Base-by-base conservation (phyloP, 2,797 vertebrate genomes). In the Oryzias sinensis region DNA sequence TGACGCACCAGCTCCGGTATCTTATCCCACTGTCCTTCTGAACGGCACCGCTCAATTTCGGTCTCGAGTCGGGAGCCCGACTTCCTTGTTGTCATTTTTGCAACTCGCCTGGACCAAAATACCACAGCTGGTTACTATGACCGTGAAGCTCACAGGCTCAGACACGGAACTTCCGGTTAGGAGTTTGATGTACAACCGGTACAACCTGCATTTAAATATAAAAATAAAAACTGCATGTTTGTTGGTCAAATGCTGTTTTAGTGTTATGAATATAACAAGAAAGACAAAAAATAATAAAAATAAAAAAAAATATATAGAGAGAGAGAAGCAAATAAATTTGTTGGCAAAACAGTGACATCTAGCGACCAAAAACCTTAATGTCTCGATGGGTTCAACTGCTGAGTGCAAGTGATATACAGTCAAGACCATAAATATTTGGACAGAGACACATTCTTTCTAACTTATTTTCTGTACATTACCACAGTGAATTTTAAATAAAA, bases 1-100 rank as follows among this genome's bases (percentile, higher is more conserved):
- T 98, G 96, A 53, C 94, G 93, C 37, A 96, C 93, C 14, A 97
- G 81, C 84, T 97, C 95, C 44, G 94, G 94, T 82, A 97, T 94
- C 86, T 94, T 93, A 74, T 98, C 96, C 96, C 96, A 98, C 52
- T 95, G 96, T 55, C 90, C 80, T 78, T 98, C 96, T 8, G 94
- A 95, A 41, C 96, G 95, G 79, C 95, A 96, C 55, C 96, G 91
- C 86, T 98, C 96, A 79, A 98, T 96, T 89, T 98, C 96, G 6
- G 89, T 93, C 88, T 98, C 96, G 82, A 98, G 91, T 70, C 96
- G 94, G 61, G 95, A 95, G 51, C 96, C 95, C 62, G 94, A 94
- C 91, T 96, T 97, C 89, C 86, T 94, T 56, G 96, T 93, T 78
- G 96, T 95, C 96, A 98, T 98, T 55, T 85, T 91, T 49, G 71